Evolutionary conservation across 37 sponge, comb jelly and placozoan species (phyloP).

Genomic region (Agelas oroides): DNA sequence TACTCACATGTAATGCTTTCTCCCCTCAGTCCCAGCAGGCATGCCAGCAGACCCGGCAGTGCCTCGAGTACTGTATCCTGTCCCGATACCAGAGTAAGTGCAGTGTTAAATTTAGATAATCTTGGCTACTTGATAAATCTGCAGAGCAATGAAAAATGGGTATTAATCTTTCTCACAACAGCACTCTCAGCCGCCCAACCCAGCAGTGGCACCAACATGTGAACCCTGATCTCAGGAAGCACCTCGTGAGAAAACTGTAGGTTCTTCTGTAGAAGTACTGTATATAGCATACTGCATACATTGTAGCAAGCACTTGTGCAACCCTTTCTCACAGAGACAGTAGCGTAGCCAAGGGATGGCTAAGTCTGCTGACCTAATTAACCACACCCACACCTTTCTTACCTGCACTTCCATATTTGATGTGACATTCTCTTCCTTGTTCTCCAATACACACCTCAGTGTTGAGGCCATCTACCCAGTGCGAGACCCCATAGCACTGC

Average conservation of each 20-base stretch:
- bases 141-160: too few species aligned
- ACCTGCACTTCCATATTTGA: background rate
- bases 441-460: conserved; percentile 36
- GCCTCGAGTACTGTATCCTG: conserved; percentile 1
- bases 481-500: conserved; percentile 71
- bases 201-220: conserved; percentile 81
- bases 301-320: too few species aligned
- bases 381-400: too few species aligned
- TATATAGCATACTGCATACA: too few species aligned
- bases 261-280: background rate
- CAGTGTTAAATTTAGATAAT: too few species aligned
- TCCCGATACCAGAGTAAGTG: conserved; percentile 41
- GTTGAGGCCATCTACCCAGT: conserved; percentile 90
- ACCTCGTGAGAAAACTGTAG: conserved; percentile 88
- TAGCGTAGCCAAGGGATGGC: too few species aligned
- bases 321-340: too few species aligned
- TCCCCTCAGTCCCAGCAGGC: background rate
- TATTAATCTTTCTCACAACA: background rate
- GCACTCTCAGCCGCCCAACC: conserved; percentile 15
- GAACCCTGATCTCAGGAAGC: conserved; percentile 78
- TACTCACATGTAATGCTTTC: too few species aligned
- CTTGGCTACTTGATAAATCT: too few species aligned
- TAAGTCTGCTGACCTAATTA: too few species aligned
- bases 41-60: background rate
- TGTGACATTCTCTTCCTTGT: background rate